Evolutionary conservation across 2,113 vertebrate species (phyloP), one percentile per base, ranked within the genome.

Genomic region (Numenius arquata): DNA sequence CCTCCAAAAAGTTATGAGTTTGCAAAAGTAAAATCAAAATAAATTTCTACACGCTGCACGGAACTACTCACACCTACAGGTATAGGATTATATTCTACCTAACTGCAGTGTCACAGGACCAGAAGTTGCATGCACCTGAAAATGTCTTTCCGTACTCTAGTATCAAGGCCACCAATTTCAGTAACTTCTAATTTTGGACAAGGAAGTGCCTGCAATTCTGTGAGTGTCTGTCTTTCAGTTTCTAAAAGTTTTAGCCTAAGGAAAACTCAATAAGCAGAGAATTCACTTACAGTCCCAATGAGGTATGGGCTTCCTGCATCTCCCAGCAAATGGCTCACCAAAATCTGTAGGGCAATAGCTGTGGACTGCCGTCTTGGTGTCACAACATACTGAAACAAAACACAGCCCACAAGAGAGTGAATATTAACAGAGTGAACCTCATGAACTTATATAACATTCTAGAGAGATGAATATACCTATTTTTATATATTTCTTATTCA

Each of bases 231-330:
- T 26, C 40, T 41, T 29, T 53, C 27, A 50, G 19, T 43, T 62
- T 68, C 45, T 43, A 26, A 16, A 55, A 6, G 19, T 29, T 76
- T 66, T 34, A 30, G 43, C 17, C 10, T 5, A 38, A 53, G n/a
- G 30, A 59, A 71, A 63, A 58, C 9, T 50, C 55, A 43, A 4
- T 16, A 53, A 72, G 21, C 62, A 83, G 20, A 72, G 30, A 34
- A 53, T 82, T 70, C 59, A 96, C 98, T 98, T 97, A 99, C 99
- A 55, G 20, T 29, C 4, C 98, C 99, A 38, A 99, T 53, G 9
- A 99, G 95, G 85, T 98, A 99, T 0, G 99, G 98, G 95, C 99
- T 99, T 70, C 98, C 98, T 15, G 98, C 98, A 48, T 99, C 99
- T 41, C 99, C 99, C 63, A 99, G 97, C 20, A 99, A 96, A 78